phyloP scores from a whole-genome alignment of 2,797 vertebrate genomes.

The Gobio occitaniae region DNA sequence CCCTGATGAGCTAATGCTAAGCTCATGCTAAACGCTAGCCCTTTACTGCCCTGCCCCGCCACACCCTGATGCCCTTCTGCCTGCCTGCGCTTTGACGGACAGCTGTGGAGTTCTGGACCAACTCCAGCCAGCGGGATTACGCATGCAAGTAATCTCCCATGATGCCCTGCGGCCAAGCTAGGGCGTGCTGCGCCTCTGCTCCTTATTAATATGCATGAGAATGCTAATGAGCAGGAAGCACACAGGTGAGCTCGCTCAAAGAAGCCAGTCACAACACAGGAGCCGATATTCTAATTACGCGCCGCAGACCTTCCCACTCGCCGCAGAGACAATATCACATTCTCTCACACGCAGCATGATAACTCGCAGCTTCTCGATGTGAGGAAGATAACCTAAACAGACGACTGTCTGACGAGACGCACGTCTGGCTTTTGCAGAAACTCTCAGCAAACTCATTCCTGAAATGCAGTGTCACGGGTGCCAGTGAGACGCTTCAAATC shows the following conservation, averaged over 20 bases:
- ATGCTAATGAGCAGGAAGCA: conserved; percentile 75
- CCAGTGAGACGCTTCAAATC: conserved; percentile 9
- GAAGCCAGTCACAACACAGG: conserved; percentile 58
- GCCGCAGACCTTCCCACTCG: conserved; percentile 16
- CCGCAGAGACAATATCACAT: conserved; percentile 24
- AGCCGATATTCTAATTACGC: conserved; percentile 60
- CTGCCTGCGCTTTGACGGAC: conserved; percentile 55
- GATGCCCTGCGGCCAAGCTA: conserved; percentile 85
- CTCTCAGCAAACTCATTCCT: conserved; percentile 9
- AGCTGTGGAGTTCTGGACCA: conserved; percentile 64
- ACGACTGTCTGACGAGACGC: neutral
- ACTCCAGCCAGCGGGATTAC: conserved; percentile 75
- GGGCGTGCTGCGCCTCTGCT: conserved; percentile 80
- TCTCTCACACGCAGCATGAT: conserved; percentile 35
- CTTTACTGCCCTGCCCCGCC: conserved; percentile 40
- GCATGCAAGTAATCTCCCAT: conserved; percentile 87
- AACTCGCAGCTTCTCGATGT: neutral
- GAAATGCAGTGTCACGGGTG: conserved; percentile 20
- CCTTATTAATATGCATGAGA: conserved; percentile 82
- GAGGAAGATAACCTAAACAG: neutral
- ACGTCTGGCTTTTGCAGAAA: neutral
- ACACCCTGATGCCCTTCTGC: conserved; percentile 51
- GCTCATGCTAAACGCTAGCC: conserved; percentile 50
- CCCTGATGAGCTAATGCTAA: conserved; percentile 24
- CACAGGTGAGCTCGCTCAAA: conserved; percentile 77